Base-by-base conservation (phyloP, 2,797 vertebrate species). In the Staurois parvus region DNA sequence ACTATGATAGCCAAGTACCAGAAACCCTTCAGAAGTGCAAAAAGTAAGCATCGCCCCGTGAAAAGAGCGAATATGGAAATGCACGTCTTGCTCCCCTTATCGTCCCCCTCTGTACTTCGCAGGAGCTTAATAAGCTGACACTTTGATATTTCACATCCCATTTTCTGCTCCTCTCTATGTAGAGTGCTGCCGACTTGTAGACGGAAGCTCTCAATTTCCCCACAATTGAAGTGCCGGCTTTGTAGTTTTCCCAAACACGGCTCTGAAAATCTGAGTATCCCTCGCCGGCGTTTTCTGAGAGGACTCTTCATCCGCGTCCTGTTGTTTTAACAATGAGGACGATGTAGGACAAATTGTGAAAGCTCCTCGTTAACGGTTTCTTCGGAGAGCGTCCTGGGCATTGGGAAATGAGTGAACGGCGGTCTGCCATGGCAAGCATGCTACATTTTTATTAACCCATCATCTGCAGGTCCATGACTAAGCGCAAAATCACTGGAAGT, bases 51-150 rank as follows among this genome's bases (percentile, higher is more conserved):
- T 2, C 21, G 9, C 59, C 21, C 59, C 19, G 24, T 24, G 24
- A 37, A 73, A 37, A 21, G 32, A 73, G 45, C 7, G 8, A 77
- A 77, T 34, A 62, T 64, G 75, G 48, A 52, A 76, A 56, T 76
- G 26, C 10, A 26, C 73, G 6, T 17, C 29, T 13, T 26, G n/a
- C n/a, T 28, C 42, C 29, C 45, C 13, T 72, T 56, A 32, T 56
- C 73, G n/a, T 3, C 29, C 30, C 52, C 3, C 52, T 37, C 56
- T 77, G 52, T 30, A 30, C 52, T 77, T 19, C 29, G 56, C 52
- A 24, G 74, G 74, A 56, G 29, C 29, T 62, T 77, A 77, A 34
- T 77, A 77, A 76, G 40, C n/a, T 29, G 73, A 76, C 48, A 26
- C 45, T 76, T 76, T 56, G 45, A 76, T 48, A 52, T 56, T 26